These are phyloP conservation scores for Scleropages formosus DNA, from an alignment of 2,797 vertebrate species.

Conservation along the genomic window DNA sequence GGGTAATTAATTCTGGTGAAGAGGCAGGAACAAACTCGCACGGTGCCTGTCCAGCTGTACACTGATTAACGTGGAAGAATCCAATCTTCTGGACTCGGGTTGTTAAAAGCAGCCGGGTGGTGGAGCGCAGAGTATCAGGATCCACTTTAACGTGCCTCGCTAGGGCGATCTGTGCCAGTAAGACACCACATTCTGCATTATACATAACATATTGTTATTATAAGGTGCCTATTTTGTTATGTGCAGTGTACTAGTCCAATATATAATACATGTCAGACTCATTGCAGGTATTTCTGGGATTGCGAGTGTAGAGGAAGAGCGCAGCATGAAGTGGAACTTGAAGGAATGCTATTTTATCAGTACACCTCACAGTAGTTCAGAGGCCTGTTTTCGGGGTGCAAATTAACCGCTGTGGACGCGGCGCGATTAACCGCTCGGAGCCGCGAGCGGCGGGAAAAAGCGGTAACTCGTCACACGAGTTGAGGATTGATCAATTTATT, in stretches of 20 bases:
- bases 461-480: slow-evolving; percentile 15
- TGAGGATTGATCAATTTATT: slow-evolving; percentile 24
- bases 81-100: too few relatives aligned
- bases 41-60: slow-evolving; percentile 26
- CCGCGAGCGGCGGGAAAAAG: not conserved
- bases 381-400: too few relatives aligned
- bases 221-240: not conserved
- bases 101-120: too few relatives aligned
- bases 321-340: not conserved
- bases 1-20: slow-evolving; percentile 66
- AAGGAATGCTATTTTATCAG: not conserved
- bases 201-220: too few relatives aligned
- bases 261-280: not conserved
- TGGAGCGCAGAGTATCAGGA: too few relatives aligned
- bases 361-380: not conserved
- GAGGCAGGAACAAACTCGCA: slow-evolving; percentile 47
- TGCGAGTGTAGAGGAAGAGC: not conserved
- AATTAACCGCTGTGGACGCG: too few relatives aligned
- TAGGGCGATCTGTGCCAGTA: too few relatives aligned
- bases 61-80: slow-evolving; percentile 23
- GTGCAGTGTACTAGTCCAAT: not conserved
- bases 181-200: too few relatives aligned
- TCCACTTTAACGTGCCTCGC: too few relatives aligned
- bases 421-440: too few relatives aligned
- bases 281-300: not conserved